Conservation (phyloP, 1,140 invertebrate species). For the Aplysia californica region DNA sequence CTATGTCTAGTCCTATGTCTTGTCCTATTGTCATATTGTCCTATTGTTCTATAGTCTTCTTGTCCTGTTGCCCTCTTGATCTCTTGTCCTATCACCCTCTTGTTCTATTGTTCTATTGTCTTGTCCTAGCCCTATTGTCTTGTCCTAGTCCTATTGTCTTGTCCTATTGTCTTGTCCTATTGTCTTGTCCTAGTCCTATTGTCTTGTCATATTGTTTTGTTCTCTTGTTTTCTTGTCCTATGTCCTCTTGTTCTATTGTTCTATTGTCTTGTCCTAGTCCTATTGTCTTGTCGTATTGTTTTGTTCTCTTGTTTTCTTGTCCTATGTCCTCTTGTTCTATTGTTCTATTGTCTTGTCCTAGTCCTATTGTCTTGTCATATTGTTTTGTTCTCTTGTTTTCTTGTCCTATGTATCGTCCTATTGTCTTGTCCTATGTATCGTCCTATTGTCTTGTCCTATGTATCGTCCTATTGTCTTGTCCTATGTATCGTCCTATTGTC, state of each 20-base stretch:
- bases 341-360: not conserved
- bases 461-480: too few species aligned
- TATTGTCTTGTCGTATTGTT: not conserved
- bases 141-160: not conserved
- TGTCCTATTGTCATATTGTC: not conserved
- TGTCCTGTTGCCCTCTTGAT: not conserved
- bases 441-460: not conserved
- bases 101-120: too few species aligned
- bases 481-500: too few species aligned
- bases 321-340: not conserved
- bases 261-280: not conserved
- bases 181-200: not conserved
- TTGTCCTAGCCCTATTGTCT: not conserved
- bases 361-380: not conserved
- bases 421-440: not conserved
- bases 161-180: not conserved
- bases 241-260: not conserved
- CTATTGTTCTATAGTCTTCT: not conserved
- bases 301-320: not conserved
- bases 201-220: not conserved
- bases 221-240: not conserved
- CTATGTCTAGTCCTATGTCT: not conserved
- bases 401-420: not conserved
- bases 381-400: not conserved
- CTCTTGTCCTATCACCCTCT: too few species aligned